phyloP scores from a whole-genome alignment of 1,140 invertebrate species.

The Heterodera schachtii region DNA sequence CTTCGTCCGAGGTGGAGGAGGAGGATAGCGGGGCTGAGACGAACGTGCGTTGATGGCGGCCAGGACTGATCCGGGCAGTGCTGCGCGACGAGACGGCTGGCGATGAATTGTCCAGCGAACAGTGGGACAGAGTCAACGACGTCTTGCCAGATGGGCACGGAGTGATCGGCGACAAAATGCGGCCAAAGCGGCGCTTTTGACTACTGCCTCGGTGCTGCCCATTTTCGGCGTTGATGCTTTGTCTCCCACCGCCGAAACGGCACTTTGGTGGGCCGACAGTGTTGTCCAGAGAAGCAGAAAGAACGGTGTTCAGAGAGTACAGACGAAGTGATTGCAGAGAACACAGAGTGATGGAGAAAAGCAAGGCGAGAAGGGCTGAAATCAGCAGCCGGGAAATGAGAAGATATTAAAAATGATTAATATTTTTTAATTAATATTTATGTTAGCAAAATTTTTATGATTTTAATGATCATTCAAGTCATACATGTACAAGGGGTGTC shows the following conservation, averaged over 20 bases:
- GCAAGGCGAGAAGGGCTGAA: constrained; percentile 58
- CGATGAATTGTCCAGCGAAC: neutral
- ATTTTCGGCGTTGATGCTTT: neutral
- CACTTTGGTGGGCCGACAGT: constrained; percentile 50
- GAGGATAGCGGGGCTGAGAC: neutral
- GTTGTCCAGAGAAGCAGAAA: constrained; percentile 50
- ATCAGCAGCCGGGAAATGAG: too few species aligned
- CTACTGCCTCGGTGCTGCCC: too few species aligned
- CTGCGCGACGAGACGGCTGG: neutral
- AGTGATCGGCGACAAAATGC: neutral
- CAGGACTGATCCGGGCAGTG: neutral
- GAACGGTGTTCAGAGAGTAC: constrained; percentile 59
- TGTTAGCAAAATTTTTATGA: too few species aligned
- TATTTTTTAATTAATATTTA: too few species aligned
- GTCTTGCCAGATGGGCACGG: neutral
- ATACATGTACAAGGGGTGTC: too few species aligned
- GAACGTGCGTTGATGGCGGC: neutral
- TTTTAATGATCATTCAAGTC: too few species aligned
- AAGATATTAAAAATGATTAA: too few species aligned
- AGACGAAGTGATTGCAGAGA: constrained; percentile 59
- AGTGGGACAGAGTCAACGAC: neutral
- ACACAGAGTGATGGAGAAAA: constrained; percentile 42
- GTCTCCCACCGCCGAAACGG: constrained; percentile 12
- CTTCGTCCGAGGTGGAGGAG: neutral
- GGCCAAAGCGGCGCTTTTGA: neutral